Evolutionary conservation across 2,797 vertebrate genomes (phyloP), one percentile per base, ranked within the genome.

Genomic region (Phylloscopus collybita): DNA sequence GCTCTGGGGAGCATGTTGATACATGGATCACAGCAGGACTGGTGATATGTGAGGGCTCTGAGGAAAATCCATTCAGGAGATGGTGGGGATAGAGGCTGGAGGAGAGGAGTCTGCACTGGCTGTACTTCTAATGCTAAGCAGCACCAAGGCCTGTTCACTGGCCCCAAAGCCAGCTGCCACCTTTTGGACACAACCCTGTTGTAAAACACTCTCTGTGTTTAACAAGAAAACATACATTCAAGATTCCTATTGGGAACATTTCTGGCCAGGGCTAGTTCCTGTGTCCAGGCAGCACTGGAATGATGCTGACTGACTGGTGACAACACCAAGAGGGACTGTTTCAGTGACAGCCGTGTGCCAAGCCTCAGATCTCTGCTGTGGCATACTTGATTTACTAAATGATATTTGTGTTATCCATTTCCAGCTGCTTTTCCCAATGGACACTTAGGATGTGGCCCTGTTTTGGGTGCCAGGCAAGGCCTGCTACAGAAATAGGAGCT

Each of bases 41-140:
- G 32, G 42, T 1, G 6, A 8, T 27, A 21, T 6, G 4, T 0
- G 30, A 73, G 38, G 34, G 45, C 5, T 4, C 20, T 80, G 45
- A 88, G 45, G 62, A 54, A 82, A 90, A 62, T 16, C 19, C 27
- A 13, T 13, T 15, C 4, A n/a, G 34, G 7, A 66, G n/a, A 30
- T 44, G 23, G 19, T 13, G 22, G 20, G 13, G 23, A 29, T 1
- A 26, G 30, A 49, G 34, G 30, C 10, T 90, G 79, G 30, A 87
- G 19, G 5, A 38, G 12, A 89, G 30, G n/a, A 16, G 3, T 53
- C 53, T 92, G 59, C 10, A 13, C 26, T 54, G 18, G 7, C 25
- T 59, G 3, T 29, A 7, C 18, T 71, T 45, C 9, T 23, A 49
- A 42, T 36, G 30, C 23, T 32, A 17, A 67, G 36, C 30, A 83